Evolutionary conservation across 2,888 invertebrate genomes (phyloP), one percentile per base, ranked within the genome.

Genomic region (Aricia artaxerxes): DNA sequence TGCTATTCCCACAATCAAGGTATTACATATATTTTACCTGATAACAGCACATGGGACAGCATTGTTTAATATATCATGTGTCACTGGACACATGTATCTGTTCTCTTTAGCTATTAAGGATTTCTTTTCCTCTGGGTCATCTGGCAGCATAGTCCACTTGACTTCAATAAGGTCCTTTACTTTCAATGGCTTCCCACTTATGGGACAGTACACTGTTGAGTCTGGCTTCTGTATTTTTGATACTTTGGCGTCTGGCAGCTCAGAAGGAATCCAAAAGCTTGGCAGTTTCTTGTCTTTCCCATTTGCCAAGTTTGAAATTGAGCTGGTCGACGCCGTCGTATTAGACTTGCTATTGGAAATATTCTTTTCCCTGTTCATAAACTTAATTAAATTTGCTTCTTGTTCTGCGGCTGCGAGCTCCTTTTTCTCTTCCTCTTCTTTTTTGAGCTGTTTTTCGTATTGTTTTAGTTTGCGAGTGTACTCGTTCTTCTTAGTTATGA

Each of bases 1-100:
- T 24, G 0, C 24, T 24, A 24, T 24, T 24, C 24, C 24, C 24
- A 24, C 24, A 24, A 24, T 24, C 24, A 24, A 24, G 24, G 24
- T 24, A 24, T 24, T 24, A 24, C 24, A 24, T 24, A 24, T 24
- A 24, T 24, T 24, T 24, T 82, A 94, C 92, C 95, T 97, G 79
- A 99, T 95, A 53, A 99, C 97, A 81, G 98, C 99, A 92, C 98
- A 98, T 0, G 99, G 98, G 2, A 99, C 97, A 7, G 99, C 97
- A 94, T 99, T 99, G 82, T 98, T 97, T 60, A 99, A 94, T 81
- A 99, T 96, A 91, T 99, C 99, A 90, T 98, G 98, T 1, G 99
- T 99, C 0, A 99, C 97, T 1, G 99, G 98, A 89, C 99, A 99
- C 97, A 99, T 99, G 88, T 99, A 99, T 84, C 99, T 96, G 83